Evolutionary conservation across 2,888 invertebrate genomes (phyloP), one percentile per base, ranked within the genome.

Genomic region (Terebella lapidaria): DNA sequence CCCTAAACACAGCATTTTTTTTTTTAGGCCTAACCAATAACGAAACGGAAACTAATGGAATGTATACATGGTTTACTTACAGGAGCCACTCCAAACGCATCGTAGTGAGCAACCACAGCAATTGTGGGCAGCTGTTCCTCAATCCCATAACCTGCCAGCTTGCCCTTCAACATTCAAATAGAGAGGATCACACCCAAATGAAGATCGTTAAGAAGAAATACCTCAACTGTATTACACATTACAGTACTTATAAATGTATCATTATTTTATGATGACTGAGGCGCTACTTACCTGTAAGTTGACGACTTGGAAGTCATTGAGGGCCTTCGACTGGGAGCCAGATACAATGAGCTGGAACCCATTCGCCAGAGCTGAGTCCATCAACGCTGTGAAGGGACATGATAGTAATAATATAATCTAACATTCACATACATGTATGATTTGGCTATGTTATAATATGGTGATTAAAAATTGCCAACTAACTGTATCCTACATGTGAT

Each of bases 341-440:
- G 88, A 86, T 27, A 94, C 88, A 65, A 92, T 91, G 74, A 93
- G 87, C 82, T 95, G 95, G 82, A 94, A 95, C 10, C 95, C 94
- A 83, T 94, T 94, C 0, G 92, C 93, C 22, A 92, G 89, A n/a
- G 94, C 87, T 18, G 91, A 88, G 74, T 89, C 89, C 61, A 93
- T 81, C 80, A 95, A 84, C 4, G 92, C 92, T 84, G 65, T 20
- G 22, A 49, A n/a, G 10, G 18, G 49, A 55, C 15, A 57, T 46
- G 5, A 25, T 18, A 57, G 27, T 10, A 25, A 25, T 53, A 22
- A 22, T 25, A n/a, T 25, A 10, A 53, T 10, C n/a, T 28, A 54
- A 28, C 29, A 27, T 22, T 29, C 28, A 26, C 10, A 20, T 18
- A 54, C 35, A 35, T n/a, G n/a, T n/a, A n/a, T n/a, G n/a, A n/a